These are phyloP conservation scores for Spilarctia lutea DNA, from an alignment of 2,888 invertebrate species.

Conservation along the genomic window DNA sequence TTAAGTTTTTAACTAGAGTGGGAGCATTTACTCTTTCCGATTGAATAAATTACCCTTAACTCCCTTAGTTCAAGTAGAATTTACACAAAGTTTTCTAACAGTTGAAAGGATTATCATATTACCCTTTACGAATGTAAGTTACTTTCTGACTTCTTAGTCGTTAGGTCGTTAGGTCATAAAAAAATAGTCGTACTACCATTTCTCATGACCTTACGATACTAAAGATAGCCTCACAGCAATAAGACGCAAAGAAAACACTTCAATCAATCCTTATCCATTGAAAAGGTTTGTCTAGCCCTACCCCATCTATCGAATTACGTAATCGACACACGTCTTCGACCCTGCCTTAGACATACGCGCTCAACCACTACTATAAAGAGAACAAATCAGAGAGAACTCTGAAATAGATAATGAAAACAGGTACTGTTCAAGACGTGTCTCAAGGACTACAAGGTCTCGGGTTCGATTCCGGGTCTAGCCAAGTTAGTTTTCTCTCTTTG, in stretches of 20 bases:
- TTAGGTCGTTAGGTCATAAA: background rate
- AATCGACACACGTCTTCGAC: slow-evolving; percentile 1
- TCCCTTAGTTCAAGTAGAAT: background rate
- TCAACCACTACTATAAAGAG: background rate
- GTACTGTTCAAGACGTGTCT: too few relatives aligned
- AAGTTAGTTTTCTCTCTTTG: too few relatives aligned
- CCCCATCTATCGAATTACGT: slow-evolving; percentile 11
- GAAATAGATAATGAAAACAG: background rate
- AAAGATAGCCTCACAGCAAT: slow-evolving; percentile 4
- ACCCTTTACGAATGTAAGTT: background rate
- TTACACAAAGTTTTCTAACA: background rate
- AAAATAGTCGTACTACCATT: background rate
- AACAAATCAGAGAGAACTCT: background rate
- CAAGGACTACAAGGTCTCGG: too few relatives aligned
- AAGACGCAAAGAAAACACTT: slow-evolving; percentile 7
- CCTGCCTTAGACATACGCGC: background rate
- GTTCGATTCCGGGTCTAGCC: too few relatives aligned
- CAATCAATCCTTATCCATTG: background rate
- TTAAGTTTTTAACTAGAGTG: background rate
- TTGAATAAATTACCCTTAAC: background rate
- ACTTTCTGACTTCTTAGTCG: background rate
- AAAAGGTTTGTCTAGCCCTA: background rate
- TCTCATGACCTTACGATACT: slow-evolving; percentile 12
- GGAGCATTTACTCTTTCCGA: background rate
- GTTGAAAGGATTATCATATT: background rate